Base-by-base conservation (phyloP, 2,888 invertebrate species). In the Acrobasis consociella region DNA sequence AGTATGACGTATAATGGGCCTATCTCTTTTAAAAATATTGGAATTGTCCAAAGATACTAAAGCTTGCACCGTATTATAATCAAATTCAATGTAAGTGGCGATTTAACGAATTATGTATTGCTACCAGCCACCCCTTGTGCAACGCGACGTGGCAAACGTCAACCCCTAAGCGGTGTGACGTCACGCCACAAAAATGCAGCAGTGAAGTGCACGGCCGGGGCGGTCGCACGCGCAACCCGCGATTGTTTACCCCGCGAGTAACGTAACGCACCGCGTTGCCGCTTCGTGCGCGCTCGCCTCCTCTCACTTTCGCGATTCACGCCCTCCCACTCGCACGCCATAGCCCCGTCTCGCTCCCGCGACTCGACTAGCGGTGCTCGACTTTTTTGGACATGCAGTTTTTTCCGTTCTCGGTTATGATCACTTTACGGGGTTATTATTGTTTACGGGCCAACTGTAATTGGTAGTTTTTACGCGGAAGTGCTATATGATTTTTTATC, bases 211-310 rank as follows among this genome's bases (percentile, higher is more conserved):
- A 87, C 76, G 83, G 83, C 80, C 74, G 81, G 78, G 80, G 82
- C 81, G 83, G 77, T 79, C 82, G 89, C 88, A 88, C 89, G 90
- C 91, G 91, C 87, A 86, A 81, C 80, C 81, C 80, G 81, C 86
- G 87, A 89, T 89, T 91, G 90, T 91, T 91, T 91, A 90, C 88
- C 86, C 87, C 88, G 85, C 83, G 82, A 81, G 86, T 86, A 86
- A 87, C 89, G 89, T 91, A 90, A 86, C 81, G 82, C 73, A 84
- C 86, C 83, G 73, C 76, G 93, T 89, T 91, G 91, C 92, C 92
- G 83, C 80, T 78, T 80, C 78, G 86, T 77, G 72, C 74, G 64
- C 56, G 56, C 42, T 90, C 80, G 87, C 85, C 82, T 89, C 91
- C 89, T 90, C 92, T 92, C 92, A 91, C 92, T 91, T 91, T 91